Percentiles rank a stretch among this genome's conserved stretches.
phyloP scores from a whole-genome alignment of 2,113 vertebrate species.

The Chaenogobius annularis region DNA sequence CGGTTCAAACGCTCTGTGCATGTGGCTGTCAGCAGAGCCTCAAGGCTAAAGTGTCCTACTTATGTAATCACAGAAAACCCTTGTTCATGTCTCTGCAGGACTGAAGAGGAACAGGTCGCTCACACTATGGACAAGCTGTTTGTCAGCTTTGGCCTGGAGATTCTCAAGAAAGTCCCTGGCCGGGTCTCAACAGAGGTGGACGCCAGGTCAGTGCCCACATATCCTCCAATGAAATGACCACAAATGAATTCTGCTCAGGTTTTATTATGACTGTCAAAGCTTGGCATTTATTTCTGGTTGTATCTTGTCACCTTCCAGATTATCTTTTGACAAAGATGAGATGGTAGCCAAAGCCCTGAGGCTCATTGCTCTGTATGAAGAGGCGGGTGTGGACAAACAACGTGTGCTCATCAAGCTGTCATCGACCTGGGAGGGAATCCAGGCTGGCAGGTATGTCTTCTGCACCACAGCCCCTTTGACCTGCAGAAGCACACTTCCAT shows the following conservation, averaged over 20 bases:
- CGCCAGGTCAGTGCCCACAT: constrained; percentile 80
- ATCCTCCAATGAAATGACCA: neutral
- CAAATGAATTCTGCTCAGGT: neutral
- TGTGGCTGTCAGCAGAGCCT: too few species aligned
- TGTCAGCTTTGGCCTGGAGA: constrained; percentile 91
- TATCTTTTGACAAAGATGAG: constrained; percentile 91
- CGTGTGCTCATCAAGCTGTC: constrained; percentile 94
- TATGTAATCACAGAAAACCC: neutral
- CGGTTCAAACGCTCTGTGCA: too few species aligned
- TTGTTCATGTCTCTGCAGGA: constrained; percentile 63
- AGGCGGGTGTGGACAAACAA: constrained; percentile 86
- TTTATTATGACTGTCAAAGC: neutral
- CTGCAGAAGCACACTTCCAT: neutral
- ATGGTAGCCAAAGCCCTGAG: constrained; percentile 87
- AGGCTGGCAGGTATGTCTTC: constrained; percentile 86
- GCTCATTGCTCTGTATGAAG: constrained; percentile 89
- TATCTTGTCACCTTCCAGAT: constrained; percentile 64
- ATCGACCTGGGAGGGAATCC: constrained; percentile 97
- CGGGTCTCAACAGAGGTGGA: constrained; percentile 97
- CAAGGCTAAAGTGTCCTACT: neutral
- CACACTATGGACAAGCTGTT: constrained; percentile 93
- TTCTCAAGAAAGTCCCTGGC: constrained; percentile 94
- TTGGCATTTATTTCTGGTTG: too few species aligned
- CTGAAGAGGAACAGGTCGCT: constrained; percentile 86
- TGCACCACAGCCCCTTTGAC: neutral